These are phyloP conservation scores for Picathartes gymnocephalus DNA, from an alignment of 2,113 vertebrate species.

Conservation along the genomic window DNA sequence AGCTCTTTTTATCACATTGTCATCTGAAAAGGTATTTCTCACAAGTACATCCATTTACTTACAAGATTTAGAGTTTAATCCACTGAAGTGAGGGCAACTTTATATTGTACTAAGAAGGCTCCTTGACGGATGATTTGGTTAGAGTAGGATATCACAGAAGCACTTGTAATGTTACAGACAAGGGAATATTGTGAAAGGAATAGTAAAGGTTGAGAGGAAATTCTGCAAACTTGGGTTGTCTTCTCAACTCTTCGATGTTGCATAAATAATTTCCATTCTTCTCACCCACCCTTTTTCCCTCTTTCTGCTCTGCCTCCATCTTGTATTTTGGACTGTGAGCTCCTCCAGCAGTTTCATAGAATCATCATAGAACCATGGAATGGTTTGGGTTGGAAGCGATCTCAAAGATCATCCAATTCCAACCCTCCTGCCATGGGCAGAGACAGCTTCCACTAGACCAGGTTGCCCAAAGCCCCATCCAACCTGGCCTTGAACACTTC, in stretches of 20 bases:
- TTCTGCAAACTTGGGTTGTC: not conserved
- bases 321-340: not conserved
- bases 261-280: not conserved
- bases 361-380: not conserved
- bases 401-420: not conserved
- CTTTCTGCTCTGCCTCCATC: not conserved
- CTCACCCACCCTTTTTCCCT: not conserved
- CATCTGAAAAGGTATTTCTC: not conserved
- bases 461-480: not conserved
- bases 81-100: not conserved
- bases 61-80: not conserved
- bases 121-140: not conserved
- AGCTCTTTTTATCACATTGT: not conserved
- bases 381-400: not conserved
- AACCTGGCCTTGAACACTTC: not conserved
- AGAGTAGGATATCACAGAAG: not conserved
- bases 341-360: not conserved
- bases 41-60: not conserved
- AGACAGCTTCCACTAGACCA: not conserved
- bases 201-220: not conserved
- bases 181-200: not conserved
- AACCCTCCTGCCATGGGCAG: rapidly evolving
- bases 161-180: not conserved
- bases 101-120: not conserved
- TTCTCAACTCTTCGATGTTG: not conserved